Evolutionary conservation across 2,888 invertebrate genomes (phyloP).

Genomic region (Caenorhabditis virilis): DNA sequence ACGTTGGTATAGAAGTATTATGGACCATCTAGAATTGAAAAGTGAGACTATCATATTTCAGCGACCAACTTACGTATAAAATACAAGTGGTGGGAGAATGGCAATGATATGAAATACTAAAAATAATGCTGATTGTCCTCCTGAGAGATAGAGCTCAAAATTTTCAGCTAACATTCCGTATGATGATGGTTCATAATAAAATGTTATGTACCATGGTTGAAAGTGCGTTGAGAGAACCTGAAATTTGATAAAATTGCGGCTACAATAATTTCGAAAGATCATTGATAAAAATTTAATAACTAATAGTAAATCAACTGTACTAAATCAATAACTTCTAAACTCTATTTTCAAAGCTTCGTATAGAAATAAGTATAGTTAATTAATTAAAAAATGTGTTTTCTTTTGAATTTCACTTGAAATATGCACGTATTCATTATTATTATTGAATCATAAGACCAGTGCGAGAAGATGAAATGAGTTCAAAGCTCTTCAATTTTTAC

Average conservation of each 20-base stretch:
- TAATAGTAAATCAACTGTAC: too few species aligned
- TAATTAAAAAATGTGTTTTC: too few species aligned
- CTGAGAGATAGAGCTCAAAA: conserved; percentile 49
- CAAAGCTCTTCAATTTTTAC: conserved; percentile 1
- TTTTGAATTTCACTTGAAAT: too few species aligned
- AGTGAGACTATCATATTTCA: background rate
- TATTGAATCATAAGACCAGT: too few species aligned
- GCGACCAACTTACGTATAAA: conserved; percentile 53
- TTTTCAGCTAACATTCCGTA: conserved; percentile 66
- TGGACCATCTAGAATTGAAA: conserved; percentile 43
- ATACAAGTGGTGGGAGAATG: conserved; percentile 60
- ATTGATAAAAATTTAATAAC: too few species aligned
- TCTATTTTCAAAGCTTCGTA: too few species aligned
- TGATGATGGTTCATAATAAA: conserved; percentile 63
- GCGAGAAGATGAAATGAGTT: too few species aligned
- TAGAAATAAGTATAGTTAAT: too few species aligned
- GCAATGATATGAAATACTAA: conserved; percentile 58
- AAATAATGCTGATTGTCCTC: conserved; percentile 49
- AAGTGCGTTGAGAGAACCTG: conserved; percentile 65
- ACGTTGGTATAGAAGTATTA: conserved; percentile 46
- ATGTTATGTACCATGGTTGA: conserved; percentile 65
- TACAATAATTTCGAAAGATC: too few species aligned
- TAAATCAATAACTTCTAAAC: too few species aligned
- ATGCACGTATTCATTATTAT: too few species aligned
- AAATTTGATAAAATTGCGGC: conserved; percentile 11